phyloP scores from a whole-genome alignment of 2,888 invertebrate species.

The Suillia variegata region DNA sequence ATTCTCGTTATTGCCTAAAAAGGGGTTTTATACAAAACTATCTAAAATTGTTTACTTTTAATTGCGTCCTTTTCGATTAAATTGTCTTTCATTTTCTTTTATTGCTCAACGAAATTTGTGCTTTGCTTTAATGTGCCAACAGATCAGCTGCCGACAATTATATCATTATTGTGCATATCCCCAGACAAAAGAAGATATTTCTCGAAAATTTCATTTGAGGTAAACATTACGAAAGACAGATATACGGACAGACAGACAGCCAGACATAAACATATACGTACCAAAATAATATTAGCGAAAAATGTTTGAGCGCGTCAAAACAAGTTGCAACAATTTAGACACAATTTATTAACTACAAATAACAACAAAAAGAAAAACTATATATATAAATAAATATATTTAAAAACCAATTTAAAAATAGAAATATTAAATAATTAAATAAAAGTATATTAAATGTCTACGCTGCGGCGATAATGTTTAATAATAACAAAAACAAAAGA shows the following conservation, averaged over 20 bases:
- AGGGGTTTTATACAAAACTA: too few species aligned
- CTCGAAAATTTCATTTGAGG: background rate
- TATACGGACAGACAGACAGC: background rate
- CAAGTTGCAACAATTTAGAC: conserved; percentile 28
- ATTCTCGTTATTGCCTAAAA: too few species aligned
- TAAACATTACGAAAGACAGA: background rate
- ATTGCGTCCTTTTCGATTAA: too few species aligned
- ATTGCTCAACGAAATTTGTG: too few species aligned
- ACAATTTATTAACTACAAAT: too few species aligned
- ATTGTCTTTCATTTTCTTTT: too few species aligned
- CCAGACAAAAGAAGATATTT: conserved; percentile 9
- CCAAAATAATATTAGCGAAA: conserved; percentile 11
- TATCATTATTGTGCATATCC: too few species aligned
- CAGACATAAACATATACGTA: conserved; percentile 1
- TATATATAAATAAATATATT: background rate
- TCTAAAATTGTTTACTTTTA: too few species aligned
- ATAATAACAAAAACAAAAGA: conserved; percentile 6
- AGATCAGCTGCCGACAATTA: too few species aligned
- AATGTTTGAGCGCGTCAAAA: conserved; percentile 2
- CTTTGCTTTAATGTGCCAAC: too few species aligned
- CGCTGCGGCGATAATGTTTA: conserved; percentile 30
- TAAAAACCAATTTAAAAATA: conserved; percentile 24
- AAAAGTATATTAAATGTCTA: conserved; percentile 44
- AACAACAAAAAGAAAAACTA: conserved; percentile 6
- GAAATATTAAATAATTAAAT: conserved; percentile 1